phyloP scores from a whole-genome alignment of 2,797 vertebrate species.

The Sphaeramia orbicularis region DNA sequence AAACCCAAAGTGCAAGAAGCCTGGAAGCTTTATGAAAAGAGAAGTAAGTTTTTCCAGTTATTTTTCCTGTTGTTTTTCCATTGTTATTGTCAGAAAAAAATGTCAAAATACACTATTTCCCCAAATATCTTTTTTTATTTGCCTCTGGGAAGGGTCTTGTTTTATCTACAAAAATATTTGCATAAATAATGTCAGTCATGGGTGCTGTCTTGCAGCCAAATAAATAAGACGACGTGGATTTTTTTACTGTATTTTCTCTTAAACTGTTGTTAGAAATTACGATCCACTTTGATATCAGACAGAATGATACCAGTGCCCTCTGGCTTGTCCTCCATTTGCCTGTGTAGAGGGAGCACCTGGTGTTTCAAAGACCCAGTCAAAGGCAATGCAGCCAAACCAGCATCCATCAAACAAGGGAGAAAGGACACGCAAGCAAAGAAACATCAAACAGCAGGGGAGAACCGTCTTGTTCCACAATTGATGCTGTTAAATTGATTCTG shows the following conservation, averaged over 20 bases:
- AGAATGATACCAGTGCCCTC: constrained; percentile 26
- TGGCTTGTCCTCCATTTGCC: constrained; percentile 7
- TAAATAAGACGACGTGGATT: constrained; percentile 22
- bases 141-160: constrained; percentile 38
- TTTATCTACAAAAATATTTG: constrained; percentile 34
- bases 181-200: constrained; percentile 25
- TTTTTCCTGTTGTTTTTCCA: not conserved
- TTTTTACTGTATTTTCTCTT: constrained; percentile 16
- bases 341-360: constrained; percentile 53
- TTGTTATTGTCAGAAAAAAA: not conserved
- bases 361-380: constrained; percentile 65
- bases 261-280: constrained; percentile 22
- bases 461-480: constrained; percentile 54
- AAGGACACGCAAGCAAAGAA: constrained; percentile 55
- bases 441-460: constrained; percentile 61
- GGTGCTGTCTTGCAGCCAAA: constrained; percentile 2
- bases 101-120: constrained; percentile 10
- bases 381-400: constrained; percentile 65
- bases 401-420: constrained; percentile 63
- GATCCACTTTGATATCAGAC: constrained; percentile 31
- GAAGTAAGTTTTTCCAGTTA: not conserved
- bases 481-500: constrained; percentile 72
- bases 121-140: constrained; percentile 38
- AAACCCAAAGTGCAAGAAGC: constrained; percentile 11
- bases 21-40: constrained; percentile 19